Conservation (phyloP, 2,113 vertebrate genomes). For the Orientallactaga bullata region DNA sequence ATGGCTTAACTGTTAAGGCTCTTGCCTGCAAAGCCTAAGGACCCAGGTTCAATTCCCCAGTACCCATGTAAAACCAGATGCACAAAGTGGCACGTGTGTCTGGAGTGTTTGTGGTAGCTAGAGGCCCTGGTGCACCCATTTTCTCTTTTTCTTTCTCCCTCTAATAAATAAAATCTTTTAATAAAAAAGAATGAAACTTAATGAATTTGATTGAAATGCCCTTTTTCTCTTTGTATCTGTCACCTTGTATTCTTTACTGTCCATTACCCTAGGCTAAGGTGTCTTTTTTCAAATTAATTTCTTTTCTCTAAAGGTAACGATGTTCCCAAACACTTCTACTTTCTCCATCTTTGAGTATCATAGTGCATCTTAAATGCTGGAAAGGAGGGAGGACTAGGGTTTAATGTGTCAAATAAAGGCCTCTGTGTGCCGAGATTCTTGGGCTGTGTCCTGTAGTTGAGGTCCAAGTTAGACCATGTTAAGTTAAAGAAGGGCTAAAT, state of each 20-base stretch:
- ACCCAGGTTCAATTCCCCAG: no score
- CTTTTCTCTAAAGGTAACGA: neutral
- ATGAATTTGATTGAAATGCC: constrained; percentile 7
- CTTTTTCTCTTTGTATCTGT: constrained; percentile 24
- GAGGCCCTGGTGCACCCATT: no score
- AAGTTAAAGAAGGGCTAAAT: neutral
- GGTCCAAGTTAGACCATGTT: neutral
- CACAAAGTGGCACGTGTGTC: no score
- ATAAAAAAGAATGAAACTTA: neutral
- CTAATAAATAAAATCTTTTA: no score
- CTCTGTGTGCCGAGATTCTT: neutral
- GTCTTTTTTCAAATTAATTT: neutral
- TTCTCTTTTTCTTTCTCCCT: no score
- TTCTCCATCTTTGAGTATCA: neutral
- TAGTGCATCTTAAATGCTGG: neutral
- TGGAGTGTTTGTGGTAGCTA: no score
- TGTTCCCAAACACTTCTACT: neutral
- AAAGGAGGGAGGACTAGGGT: neutral
- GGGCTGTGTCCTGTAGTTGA: neutral
- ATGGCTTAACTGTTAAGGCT: no score
- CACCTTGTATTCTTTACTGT: constrained; percentile 32
- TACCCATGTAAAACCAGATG: no score
- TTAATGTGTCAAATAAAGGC: neutral
- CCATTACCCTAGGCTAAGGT: constrained; percentile 18
- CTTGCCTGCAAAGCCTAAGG: no score